A percentile compares a stretch with the other conserved stretches of the same genome.
These are phyloP conservation scores for Bellardia bayeri DNA, from an alignment of 2,888 invertebrate species.

Conservation along the genomic window DNA sequence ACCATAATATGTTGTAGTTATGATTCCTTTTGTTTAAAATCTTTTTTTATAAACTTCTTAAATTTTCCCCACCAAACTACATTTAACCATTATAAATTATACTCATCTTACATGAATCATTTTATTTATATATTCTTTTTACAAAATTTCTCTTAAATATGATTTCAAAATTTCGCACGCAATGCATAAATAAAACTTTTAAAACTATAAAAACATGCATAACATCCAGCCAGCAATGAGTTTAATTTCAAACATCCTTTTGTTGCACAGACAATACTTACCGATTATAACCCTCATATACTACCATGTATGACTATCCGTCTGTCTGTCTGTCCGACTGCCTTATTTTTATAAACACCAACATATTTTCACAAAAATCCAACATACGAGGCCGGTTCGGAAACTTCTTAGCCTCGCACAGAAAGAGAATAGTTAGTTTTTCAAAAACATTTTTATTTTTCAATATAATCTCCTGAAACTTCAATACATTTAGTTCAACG, in stretches of 20 bases:
- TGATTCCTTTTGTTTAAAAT: not conserved
- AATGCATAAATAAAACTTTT: slow-evolving; percentile 67
- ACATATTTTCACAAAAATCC: slow-evolving; percentile 9
- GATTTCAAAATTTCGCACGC: slow-evolving; percentile 65
- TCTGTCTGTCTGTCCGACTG: slow-evolving; percentile 28
- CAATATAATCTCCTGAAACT: no score
- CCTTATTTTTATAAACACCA: slow-evolving; percentile 16
- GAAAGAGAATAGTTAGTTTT: no score
- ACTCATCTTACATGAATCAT: slow-evolving; percentile 18
- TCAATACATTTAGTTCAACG: no score
- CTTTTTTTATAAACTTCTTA: not conserved
- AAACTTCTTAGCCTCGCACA: no score
- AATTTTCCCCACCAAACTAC: not conserved
- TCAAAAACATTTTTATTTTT: no score
- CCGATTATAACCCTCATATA: slow-evolving; percentile 21
- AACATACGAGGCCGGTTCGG: no score
- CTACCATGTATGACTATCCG: not conserved
- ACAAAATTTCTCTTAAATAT: slow-evolving; percentile 38
- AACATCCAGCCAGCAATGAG: slow-evolving; percentile 44
- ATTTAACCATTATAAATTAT: not conserved
- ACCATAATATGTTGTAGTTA: not conserved
- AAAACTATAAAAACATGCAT: slow-evolving; percentile 33
- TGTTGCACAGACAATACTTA: slow-evolving; percentile 50
- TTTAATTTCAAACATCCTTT: slow-evolving; percentile 66
- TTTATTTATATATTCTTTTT: not conserved